These are phyloP conservation scores for Drosophila anomelani DNA, from an alignment of 2,888 invertebrate species.

Conservation along the genomic window DNA sequence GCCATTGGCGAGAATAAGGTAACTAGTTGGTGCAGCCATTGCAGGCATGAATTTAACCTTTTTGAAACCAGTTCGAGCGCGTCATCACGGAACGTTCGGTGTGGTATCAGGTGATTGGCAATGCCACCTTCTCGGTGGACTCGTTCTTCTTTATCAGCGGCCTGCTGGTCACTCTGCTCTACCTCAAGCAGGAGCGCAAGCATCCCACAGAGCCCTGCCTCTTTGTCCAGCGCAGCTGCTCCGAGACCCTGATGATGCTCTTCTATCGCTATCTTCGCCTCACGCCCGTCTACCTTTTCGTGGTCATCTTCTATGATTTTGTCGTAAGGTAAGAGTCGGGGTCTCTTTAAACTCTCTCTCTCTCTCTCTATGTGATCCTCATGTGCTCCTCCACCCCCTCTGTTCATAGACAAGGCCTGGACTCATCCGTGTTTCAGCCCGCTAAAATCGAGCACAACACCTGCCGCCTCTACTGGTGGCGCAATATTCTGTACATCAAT, in stretches of 20 bases:
- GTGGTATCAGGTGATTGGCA: constrained; percentile 92
- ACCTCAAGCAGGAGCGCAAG: constrained; percentile 87
- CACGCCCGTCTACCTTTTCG: constrained; percentile 93
- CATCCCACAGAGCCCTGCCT: constrained; percentile 69
- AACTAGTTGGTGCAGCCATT: neutral
- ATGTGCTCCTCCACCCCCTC: too few relatives aligned
- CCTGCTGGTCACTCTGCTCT: constrained; percentile 89
- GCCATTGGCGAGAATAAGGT: constrained; percentile 89
- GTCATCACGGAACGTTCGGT: constrained; percentile 90
- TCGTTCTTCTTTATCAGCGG: constrained; percentile 95
- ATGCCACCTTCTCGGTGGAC: constrained; percentile 94
- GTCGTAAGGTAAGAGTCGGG: constrained; percentile 85
- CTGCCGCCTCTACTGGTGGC: constrained; percentile 93
- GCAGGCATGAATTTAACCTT: neutral
- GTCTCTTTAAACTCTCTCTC: fast-evolving
- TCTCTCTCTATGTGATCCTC: neutral
- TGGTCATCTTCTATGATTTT: constrained; percentile 90
- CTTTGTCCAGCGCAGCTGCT: constrained; percentile 67
- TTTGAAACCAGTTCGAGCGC: constrained; percentile 86
- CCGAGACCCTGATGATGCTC: constrained; percentile 81
- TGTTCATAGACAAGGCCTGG: constrained; percentile 88
- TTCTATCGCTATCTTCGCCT: constrained; percentile 89
- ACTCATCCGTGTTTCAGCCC: constrained; percentile 90
- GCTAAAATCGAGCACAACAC: constrained; percentile 89
- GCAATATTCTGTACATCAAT: constrained; percentile 93